Base-by-base conservation (phyloP, 2,797 vertebrate genomes). In the Monodelphis domestica region DNA sequence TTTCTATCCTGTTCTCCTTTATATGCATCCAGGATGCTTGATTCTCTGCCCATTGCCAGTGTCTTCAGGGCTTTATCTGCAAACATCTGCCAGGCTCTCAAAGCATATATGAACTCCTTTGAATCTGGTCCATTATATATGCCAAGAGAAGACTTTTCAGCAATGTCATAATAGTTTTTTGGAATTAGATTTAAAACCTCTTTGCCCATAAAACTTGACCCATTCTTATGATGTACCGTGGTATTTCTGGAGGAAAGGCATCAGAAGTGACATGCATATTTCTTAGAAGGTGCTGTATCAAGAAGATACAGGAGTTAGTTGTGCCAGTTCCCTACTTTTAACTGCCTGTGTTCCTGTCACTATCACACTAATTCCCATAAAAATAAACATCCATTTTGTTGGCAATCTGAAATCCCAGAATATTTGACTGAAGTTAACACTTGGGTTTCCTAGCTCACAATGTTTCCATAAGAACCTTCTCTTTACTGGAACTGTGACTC, bases 401-500 rank as follows among this genome's bases (percentile, higher is more conserved):
- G 90, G 91, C 38, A 94, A 92, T 93, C 88, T 94, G 54, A 95
- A 91, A 87, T 53, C 88, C 89, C 33, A 90, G 53, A 70, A 70
- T 6, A 38, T 45, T 38, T 78, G 28, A 45, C 53, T 63, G 90
- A 91, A 94, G 6, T 70, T 53, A n/a, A 70, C 56, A 3, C 26
- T 78, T 84, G 52, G 78, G 11, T 87, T 94, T 87, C 28, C 55
- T 89, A 53, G 52, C 53, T 33, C 33, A 53, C 53, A 78, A 30
- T 38, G 52, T 70, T 57, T 87, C 17, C 63, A 45, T 45, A 78
- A 2, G 3, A 78, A n/a, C 4, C 14, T 89, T 63, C 57, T 88
- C n/a, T 11, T 28, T 28, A 90, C 87, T 91, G 87, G n/a, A 94
- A 91, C 90, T 92, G 78, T 87, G 38, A 91, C 91, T 89, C 90